Evolutionary conservation across 2,797 vertebrate genomes (phyloP).

Genomic region (Karalla daura): DNA sequence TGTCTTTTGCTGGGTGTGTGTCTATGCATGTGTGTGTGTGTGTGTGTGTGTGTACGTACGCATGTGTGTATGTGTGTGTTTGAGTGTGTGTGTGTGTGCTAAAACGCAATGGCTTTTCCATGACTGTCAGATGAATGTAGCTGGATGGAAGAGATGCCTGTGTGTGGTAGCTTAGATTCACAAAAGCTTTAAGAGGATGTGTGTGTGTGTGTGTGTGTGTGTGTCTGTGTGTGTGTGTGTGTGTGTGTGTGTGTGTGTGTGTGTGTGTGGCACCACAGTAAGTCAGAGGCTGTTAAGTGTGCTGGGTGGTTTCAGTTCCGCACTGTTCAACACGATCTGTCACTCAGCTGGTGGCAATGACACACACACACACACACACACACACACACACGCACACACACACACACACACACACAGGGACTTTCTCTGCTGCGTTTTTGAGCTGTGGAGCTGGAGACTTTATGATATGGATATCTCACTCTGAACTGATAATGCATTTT

Average conservation of each 20-base stretch:
- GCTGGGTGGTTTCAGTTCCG: slow-evolving; percentile 52
- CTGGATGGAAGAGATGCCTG: slow-evolving; percentile 47
- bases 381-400: slow-evolving; percentile 17
- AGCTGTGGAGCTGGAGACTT: slow-evolving; percentile 26
- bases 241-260: slow-evolving; percentile 6
- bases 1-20: neutral
- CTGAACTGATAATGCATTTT: slow-evolving; percentile 55
- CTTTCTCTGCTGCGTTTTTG: slow-evolving; percentile 16
- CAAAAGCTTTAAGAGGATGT: slow-evolving; percentile 48
- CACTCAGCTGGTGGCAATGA: slow-evolving; percentile 28
- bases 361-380: slow-evolving; percentile 7
- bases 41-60: neutral
- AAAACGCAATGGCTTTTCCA: slow-evolving; percentile 23
- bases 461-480: slow-evolving; percentile 39
- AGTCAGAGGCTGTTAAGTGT: too few species aligned
- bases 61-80: neutral
- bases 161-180: slow-evolving; percentile 55
- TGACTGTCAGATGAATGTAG: slow-evolving; percentile 52
- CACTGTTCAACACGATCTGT: slow-evolving; percentile 52
- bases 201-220: slow-evolving; percentile 10
- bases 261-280: too few species aligned
- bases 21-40: neutral
- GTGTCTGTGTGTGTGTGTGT: slow-evolving; percentile 22
- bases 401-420: slow-evolving; percentile 7
- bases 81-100: slow-evolving; percentile 4